Conservation (phyloP, 2,113 vertebrate genomes). For the Scatophagus argus region DNA sequence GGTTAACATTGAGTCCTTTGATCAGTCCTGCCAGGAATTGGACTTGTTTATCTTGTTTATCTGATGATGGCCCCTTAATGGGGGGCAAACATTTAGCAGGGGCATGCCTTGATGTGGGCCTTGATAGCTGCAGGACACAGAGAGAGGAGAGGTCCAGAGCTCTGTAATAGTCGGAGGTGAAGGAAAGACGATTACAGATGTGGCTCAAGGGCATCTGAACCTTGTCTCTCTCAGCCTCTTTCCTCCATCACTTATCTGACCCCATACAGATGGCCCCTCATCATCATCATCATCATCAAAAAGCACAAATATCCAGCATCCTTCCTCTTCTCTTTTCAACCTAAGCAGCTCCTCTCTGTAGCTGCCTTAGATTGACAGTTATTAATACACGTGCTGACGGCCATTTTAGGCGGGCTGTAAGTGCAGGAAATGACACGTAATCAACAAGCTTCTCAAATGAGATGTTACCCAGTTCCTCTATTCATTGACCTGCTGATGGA, state of each 20-base stretch:
- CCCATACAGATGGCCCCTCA: slow-evolving; percentile 67
- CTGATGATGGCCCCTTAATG: slow-evolving; percentile 82
- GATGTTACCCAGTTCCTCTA: slow-evolving; percentile 18
- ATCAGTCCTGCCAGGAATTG: slow-evolving; percentile 82
- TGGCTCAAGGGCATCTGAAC: slow-evolving; percentile 72
- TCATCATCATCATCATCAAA: slow-evolving; percentile 62
- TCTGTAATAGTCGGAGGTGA: slow-evolving; percentile 75
- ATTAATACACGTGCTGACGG: slow-evolving; percentile 48
- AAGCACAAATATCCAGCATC: slow-evolving; percentile 22
- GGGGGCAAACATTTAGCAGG: slow-evolving; percentile 71
- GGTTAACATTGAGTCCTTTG: slow-evolving; percentile 81
- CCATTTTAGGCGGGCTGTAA: slow-evolving; percentile 27
- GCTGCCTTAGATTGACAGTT: slow-evolving; percentile 54
- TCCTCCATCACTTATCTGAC: slow-evolving; percentile 76
- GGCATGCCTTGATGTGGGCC: slow-evolving; percentile 81
- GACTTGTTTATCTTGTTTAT: slow-evolving; percentile 85
- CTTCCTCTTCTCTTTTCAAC: slow-evolving; percentile 36
- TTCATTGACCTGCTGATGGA: slow-evolving; percentile 67
- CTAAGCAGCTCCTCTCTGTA: slow-evolving; percentile 7
- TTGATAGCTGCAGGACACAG: slow-evolving; percentile 75
- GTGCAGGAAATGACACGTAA: slow-evolving; percentile 62
- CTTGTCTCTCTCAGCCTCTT: slow-evolving; percentile 62
- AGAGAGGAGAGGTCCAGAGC: slow-evolving; percentile 65
- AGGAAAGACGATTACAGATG: slow-evolving; percentile 82
- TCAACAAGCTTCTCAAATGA: slow-evolving; percentile 56